phyloP scores from a whole-genome alignment of 1,140 invertebrate species.

The Ostrea edulis region DNA sequence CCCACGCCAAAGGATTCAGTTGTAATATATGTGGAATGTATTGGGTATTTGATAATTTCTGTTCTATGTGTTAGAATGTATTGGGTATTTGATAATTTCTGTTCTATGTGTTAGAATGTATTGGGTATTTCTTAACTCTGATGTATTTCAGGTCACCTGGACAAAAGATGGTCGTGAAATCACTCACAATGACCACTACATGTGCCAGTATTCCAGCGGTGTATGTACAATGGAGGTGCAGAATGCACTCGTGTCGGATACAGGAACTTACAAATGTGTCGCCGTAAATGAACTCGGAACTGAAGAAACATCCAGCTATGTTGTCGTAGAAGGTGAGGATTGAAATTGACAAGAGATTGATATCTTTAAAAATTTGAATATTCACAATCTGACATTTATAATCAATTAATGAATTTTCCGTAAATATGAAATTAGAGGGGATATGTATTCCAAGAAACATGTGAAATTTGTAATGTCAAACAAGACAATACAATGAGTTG shows the following conservation, averaged over 20 bases:
- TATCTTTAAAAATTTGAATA: not conserved
- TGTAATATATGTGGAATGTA: too few species aligned
- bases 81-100: not conserved
- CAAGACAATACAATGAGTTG: not conserved
- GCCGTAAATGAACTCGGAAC: constrained; percentile 95
- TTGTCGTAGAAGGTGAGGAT: constrained; percentile 95
- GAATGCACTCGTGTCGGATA: constrained; percentile 95
- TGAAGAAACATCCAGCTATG: constrained; percentile 96
- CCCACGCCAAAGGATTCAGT: too few species aligned
- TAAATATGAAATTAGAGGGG: not conserved
- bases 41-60: not conserved
- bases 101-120: not conserved
- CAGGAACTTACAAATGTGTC: constrained; percentile 96
- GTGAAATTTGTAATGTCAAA: not conserved
- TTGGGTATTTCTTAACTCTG: not conserved
- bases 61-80: not conserved
- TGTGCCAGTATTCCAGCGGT: constrained; percentile 87
- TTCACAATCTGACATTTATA: too few species aligned
- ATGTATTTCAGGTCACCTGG: constrained; percentile 85
- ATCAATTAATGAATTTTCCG: not conserved
- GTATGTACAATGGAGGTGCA: constrained; percentile 96
- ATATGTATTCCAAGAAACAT: not conserved
- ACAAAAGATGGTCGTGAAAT: constrained; percentile 95
- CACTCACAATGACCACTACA: constrained; percentile 85
- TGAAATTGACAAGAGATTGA: not conserved